phyloP scores from a whole-genome alignment of 2,797 vertebrate species.

The Pampus argenteus region DNA sequence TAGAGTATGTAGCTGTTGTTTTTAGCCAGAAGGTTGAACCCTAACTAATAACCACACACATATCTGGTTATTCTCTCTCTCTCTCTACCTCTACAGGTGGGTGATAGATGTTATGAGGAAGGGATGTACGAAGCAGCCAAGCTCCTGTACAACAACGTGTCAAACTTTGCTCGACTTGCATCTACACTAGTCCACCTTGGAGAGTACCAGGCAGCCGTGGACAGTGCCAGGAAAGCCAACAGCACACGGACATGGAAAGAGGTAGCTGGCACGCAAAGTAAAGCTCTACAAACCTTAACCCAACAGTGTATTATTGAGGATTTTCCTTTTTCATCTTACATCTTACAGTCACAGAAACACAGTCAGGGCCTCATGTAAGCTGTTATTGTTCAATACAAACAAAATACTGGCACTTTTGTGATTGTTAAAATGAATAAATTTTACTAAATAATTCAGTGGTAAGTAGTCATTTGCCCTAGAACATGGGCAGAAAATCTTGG shows the following conservation, averaged over 20 bases:
- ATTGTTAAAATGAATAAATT: not conserved
- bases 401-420: not conserved
- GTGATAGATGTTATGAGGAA: slow-evolving; percentile 90
- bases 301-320: not conserved
- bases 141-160: slow-evolving; percentile 92
- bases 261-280: slow-evolving; percentile 72
- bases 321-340: not conserved
- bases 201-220: slow-evolving; percentile 95
- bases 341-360: not conserved
- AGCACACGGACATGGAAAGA: slow-evolving; percentile 96
- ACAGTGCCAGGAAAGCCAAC: slow-evolving; percentile 94
- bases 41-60: not conserved
- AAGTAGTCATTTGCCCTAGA: not conserved
- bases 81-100: slow-evolving; percentile 66
- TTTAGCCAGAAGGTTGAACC: not conserved
- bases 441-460: not conserved
- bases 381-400: not conserved
- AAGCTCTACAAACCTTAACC: not conserved
- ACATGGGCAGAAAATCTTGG: not conserved
- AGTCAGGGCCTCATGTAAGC: not conserved
- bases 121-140: slow-evolving; percentile 94
- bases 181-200: slow-evolving; percentile 93
- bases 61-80: not conserved
- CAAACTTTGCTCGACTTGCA: slow-evolving; percentile 93
- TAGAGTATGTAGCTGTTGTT: not conserved